A percentile compares a stretch with the other conserved stretches of the same genome.
These are phyloP conservation scores for Melanophora roralis DNA, from an alignment of 2,888 invertebrate genomes.

Conservation along the genomic window DNA sequence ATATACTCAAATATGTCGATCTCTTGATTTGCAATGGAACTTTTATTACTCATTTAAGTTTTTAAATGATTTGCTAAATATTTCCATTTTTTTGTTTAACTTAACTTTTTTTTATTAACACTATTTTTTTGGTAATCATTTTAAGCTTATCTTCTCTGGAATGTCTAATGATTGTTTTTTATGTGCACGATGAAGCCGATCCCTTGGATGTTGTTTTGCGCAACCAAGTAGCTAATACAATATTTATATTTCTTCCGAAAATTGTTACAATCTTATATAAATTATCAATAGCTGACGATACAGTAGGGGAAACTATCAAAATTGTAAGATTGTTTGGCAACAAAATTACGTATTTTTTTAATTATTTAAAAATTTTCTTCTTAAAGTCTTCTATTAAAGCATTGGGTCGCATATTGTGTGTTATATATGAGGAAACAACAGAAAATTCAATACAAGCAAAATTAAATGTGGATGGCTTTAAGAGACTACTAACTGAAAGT, in stretches of 20 bases:
- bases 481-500: slow-evolving; percentile 60
- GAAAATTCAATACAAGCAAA: slow-evolving; percentile 65
- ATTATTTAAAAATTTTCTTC: background rate
- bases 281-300: slow-evolving; percentile 79
- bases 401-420: slow-evolving; percentile 70
- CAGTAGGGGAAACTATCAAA: slow-evolving; percentile 80
- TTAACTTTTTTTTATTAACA: background rate
- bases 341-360: background rate
- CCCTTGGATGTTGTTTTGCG: slow-evolving; percentile 79
- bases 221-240: slow-evolving; percentile 79
- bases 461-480: slow-evolving; percentile 67
- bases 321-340: slow-evolving; percentile 76
- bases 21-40: too few relatives aligned
- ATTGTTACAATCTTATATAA: slow-evolving; percentile 78
- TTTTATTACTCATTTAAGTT: too few relatives aligned
- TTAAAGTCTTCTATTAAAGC: slow-evolving; percentile 70
- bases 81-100: too few relatives aligned
- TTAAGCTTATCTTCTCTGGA: slow-evolving; percentile 69
- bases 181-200: slow-evolving; percentile 80
- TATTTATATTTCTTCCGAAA: slow-evolving; percentile 81
- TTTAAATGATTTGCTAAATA: too few relatives aligned
- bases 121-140: background rate
- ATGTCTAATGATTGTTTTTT: slow-evolving; percentile 81
- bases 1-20: too few relatives aligned
- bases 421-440: slow-evolving; percentile 74